Evolutionary conservation across 2,797 vertebrate species (phyloP).

Genomic region (Epinephelus awoara): DNA sequence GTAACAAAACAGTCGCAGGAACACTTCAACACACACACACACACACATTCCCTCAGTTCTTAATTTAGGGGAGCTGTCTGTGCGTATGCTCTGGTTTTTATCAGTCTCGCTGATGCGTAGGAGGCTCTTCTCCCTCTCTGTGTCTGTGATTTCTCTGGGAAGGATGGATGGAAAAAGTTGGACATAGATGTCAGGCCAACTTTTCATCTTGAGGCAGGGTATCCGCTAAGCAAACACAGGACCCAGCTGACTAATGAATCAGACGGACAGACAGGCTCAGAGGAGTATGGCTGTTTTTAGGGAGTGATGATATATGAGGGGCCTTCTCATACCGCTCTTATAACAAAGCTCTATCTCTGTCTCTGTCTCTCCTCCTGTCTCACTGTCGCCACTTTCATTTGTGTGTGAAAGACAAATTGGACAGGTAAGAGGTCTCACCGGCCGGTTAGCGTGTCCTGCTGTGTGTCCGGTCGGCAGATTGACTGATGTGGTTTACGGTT

Average conservation of each 20-base stretch:
- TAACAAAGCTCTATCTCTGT: constrained; percentile 34
- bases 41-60: constrained; percentile 39
- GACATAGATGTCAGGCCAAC: constrained; percentile 73
- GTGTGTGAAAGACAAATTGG: constrained; percentile 12
- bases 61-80: constrained; percentile 77
- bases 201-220: constrained; percentile 77
- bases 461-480: constrained; percentile 48
- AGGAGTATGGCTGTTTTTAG: constrained; percentile 60
- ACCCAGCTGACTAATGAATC: constrained; percentile 76
- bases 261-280: constrained; percentile 58
- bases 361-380: constrained; percentile 22
- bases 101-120: constrained; percentile 76
- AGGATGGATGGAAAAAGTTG: constrained; percentile 79
- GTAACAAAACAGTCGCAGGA: constrained; percentile 41
- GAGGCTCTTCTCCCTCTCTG: constrained; percentile 67
- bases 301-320: constrained; percentile 62
- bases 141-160: constrained; percentile 66
- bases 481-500: constrained; percentile 67
- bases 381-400: constrained; percentile 18
- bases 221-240: constrained; percentile 78
- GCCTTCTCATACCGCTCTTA: constrained; percentile 24
- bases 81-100: constrained; percentile 77
- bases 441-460: constrained; percentile 18
- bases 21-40: constrained; percentile 20
- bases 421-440: constrained; percentile 14